Evolutionary conservation across 2,888 invertebrate species (phyloP).

Genomic region (Eupithecia subumbrata): DNA sequence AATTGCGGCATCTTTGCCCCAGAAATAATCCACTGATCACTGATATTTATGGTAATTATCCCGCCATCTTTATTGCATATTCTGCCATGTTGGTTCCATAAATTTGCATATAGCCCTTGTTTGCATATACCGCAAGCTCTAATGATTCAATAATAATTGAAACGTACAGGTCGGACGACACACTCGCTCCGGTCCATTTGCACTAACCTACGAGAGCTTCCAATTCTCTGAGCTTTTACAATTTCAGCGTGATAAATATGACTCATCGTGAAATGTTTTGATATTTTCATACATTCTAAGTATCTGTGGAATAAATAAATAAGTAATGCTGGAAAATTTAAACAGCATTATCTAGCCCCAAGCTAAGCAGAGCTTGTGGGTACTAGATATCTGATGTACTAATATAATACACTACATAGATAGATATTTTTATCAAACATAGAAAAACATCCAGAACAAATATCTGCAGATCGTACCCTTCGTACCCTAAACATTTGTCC

Average conservation of each 20-base stretch:
- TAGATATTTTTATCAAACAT: too few species aligned
- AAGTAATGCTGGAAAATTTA: too few species aligned
- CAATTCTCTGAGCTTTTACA: not conserved
- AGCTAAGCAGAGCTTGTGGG: too few species aligned
- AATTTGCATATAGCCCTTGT: conserved; percentile 2
- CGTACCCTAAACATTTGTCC: too few species aligned
- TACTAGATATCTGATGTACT: too few species aligned
- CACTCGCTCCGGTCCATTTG: not conserved
- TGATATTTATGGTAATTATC: not conserved
- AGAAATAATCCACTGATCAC: not conserved
- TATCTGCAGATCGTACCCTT: too few species aligned
- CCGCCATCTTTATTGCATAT: not conserved
- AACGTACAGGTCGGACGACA: not conserved
- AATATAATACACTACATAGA: too few species aligned
- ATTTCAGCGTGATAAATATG: not conserved
- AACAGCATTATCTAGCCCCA: too few species aligned
- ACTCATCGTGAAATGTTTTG: not conserved
- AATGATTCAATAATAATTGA: conserved; percentile 2
- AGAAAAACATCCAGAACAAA: too few species aligned
- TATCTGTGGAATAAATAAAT: too few species aligned
- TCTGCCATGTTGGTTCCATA: not conserved
- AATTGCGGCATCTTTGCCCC: not conserved
- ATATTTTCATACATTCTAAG: not conserved
- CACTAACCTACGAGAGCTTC: not conserved
- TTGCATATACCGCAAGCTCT: not conserved